Base-by-base conservation (phyloP, 2,113 vertebrate genomes). In the Elachura formosa region DNA sequence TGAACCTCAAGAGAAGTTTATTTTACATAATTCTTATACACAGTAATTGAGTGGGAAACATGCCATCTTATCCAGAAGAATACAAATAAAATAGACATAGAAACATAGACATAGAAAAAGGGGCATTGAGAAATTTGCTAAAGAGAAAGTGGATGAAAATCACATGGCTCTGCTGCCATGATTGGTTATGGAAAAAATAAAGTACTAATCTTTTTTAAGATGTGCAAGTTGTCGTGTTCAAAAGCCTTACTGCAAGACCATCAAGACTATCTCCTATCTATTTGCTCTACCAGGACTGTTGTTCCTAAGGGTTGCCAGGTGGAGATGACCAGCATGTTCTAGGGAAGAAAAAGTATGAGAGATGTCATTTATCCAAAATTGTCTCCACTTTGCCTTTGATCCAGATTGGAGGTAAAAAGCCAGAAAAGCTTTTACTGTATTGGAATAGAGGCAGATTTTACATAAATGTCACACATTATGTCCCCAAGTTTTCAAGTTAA, bases 1-100 rank as follows among this genome's bases (percentile, higher is more conserved):
- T 66, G 54, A 40, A 61, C 19, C 20, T 25, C 28, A 72, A 62
- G 58, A 85, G 58, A 59, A 84, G 5, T 46, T 54, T 48, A 16
- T 64, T 55, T 68, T 84, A 74, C 28, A 41, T 73, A 73, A 38
- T 82, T 80, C 14, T 87, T 81, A 85, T 46, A 61, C 36, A 74
- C 41, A 90, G 14, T 74, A 63, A 6, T 84, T 58, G 62, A 91
- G 55, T 31, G 33, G 78, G 67, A 91, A 91, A 84, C 51, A 4
- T 58, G 54, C 59, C 73, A 83, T 79, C 45, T 94, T 96, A 95
- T 94, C 80, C 67, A 94, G 71, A 90, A 54, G 69, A 92, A 38
- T 14, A 66, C 9, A 51, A 73, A 58, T 43, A 45, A 74, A 66
- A 52, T 45, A n/a, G 23, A 45, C 38, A 45, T 8, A 17, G 25